Conservation (phyloP, 2,797 vertebrate genomes). For the Eupleurogrammus muticus region DNA sequence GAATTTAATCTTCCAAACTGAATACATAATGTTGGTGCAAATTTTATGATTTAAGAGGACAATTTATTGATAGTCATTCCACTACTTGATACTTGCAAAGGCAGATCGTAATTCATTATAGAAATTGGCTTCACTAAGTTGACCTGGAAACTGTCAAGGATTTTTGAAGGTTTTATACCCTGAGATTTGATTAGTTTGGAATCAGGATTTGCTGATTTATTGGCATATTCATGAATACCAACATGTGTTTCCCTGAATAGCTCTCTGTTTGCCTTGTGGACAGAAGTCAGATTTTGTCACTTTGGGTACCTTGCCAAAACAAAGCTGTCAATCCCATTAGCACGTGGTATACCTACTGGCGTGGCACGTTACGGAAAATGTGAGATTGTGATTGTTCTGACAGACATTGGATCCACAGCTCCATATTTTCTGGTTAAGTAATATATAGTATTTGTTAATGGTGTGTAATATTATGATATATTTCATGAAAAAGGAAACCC, state of each 20-base stretch:
- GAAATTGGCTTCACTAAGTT: slow-evolving; percentile 15
- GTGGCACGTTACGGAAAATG: slow-evolving; percentile 14
- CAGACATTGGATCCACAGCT: slow-evolving; percentile 1
- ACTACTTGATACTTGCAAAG: slow-evolving; percentile 15
- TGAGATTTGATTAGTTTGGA: slow-evolving; percentile 13
- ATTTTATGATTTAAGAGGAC: slow-evolving; percentile 17
- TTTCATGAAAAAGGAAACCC: neutral
- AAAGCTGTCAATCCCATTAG: slow-evolving; percentile 20
- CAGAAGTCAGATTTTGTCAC: slow-evolving; percentile 21
- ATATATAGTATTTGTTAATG: slow-evolving; percentile 3
- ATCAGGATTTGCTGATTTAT: slow-evolving; percentile 20
- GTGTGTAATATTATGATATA: slow-evolving; percentile 2
- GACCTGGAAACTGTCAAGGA: slow-evolving; percentile 35
- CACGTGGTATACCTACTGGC: slow-evolving; percentile 2
- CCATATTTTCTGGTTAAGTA: neutral
- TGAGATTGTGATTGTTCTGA: slow-evolving; percentile 11
- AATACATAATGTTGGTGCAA: slow-evolving; percentile 6
- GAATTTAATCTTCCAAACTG: slow-evolving; percentile 32
- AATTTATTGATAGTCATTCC: slow-evolving; percentile 15
- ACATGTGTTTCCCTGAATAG: slow-evolving; percentile 18
- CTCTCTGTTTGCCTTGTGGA: neutral
- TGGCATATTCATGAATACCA: slow-evolving; percentile 12
- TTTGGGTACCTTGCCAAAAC: slow-evolving; percentile 16
- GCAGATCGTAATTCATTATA: slow-evolving; percentile 7
- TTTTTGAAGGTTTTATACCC: slow-evolving; percentile 14